Evolutionary conservation across 2,113 vertebrate genomes (phyloP), one percentile per base, ranked within the genome.

Genomic region (Sylvilagus bachmani): DNA sequence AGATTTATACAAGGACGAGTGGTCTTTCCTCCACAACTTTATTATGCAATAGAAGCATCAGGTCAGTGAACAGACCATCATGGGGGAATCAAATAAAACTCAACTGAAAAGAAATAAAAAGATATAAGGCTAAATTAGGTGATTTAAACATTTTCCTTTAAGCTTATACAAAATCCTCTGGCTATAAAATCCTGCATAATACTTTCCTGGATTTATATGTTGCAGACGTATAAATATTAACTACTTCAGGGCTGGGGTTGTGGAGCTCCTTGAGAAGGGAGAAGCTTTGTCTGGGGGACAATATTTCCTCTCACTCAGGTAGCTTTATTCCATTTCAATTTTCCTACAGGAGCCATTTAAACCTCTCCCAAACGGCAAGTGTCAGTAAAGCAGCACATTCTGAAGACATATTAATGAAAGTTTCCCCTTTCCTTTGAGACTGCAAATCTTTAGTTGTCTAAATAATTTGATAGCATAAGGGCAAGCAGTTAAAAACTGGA

Each of bases 91-190:
- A 98, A 98, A 98, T 97, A 95, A 97, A 98, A 98, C 95, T 97
- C 94, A 98, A 98, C 97, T 90, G 14, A 92, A 94, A 96, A 94
- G 84, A 86, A 96, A 96, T 96, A 97, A 98, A 98, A 97, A 98
- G 94, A 98, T 98, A 98, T 98, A 98, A 98, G 98, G 97, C 98
- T 98, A 98, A 99, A 98, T 98, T 99, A 99, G 98, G 98, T 98
- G 98, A 98, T 98, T 99, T 99, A 98, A 98, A 98, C 98, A 98
- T 98, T 98, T 98, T 99, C 98, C 98, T 98, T 98, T 98, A 99
- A 99, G 98, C 98, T 99, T 98, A 98, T 98, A 98, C 98, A 98
- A 99, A 99, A 99, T 99, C 98, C 98, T 98, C 98, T 98, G 98
- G 98, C 98, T 98, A 98, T 98, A 98, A 99, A 99, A 99, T 98